Evolutionary conservation across 2,888 invertebrate species (phyloP).

Genomic region (Exocentrus adspersus): DNA sequence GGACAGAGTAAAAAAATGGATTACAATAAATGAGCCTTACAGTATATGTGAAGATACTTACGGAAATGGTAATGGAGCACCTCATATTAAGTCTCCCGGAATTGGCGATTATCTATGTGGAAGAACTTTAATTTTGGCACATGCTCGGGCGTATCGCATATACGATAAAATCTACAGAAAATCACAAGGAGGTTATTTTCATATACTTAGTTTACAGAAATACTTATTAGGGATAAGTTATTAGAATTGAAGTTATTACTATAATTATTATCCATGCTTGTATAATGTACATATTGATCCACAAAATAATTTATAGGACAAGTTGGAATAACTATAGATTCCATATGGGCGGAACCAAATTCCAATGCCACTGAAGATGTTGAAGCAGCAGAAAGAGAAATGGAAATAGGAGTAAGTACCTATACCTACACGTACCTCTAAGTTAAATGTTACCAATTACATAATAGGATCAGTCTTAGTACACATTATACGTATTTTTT

Average conservation of each 20-base stretch:
- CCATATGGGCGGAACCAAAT: conserved; percentile 68
- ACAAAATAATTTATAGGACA: conserved; percentile 65
- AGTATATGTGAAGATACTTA: conserved; percentile 57
- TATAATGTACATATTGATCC: neutral
- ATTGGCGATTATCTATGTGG: conserved; percentile 71
- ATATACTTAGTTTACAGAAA: too few species aligned
- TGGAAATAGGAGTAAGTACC: conserved; percentile 69
- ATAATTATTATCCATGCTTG: neutral
- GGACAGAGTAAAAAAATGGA: conserved; percentile 64
- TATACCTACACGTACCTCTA: too few species aligned
- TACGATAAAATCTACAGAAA: conserved; percentile 66
- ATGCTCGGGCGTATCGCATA: conserved; percentile 71
- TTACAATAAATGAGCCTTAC: conserved; percentile 68
- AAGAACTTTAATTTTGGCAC: conserved; percentile 72
- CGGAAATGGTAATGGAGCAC: conserved; percentile 62
- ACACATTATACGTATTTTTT: conserved; percentile 45
- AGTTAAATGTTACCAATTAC: neutral
- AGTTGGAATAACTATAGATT: conserved; percentile 69
- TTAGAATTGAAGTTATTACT: too few species aligned
- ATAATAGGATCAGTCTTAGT: neutral
- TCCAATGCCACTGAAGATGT: conserved; percentile 64
- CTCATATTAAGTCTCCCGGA: conserved; percentile 65
- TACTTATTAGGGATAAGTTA: too few species aligned
- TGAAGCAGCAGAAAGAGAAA: conserved; percentile 67
- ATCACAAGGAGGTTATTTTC: conserved; percentile 46